Percentiles rank a stretch among this genome's conserved stretches.
phyloP scores from a whole-genome alignment of 2,113 vertebrate genomes.

The Anser cygnoides region DNA sequence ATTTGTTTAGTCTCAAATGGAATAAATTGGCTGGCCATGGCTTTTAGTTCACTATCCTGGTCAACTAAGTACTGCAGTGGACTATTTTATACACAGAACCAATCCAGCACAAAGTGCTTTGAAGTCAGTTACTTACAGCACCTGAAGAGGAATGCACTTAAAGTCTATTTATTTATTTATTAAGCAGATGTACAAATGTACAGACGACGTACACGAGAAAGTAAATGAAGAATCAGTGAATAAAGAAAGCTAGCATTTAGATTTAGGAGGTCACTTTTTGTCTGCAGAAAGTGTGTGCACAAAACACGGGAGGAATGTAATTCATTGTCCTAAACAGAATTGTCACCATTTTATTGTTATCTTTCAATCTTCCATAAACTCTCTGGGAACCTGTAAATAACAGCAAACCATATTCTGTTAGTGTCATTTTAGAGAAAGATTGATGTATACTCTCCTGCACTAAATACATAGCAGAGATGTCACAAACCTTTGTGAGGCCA shows the following conservation, averaged over 20 bases:
- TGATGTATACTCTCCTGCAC: background rate
- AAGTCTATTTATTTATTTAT: slow-evolving; percentile 31
- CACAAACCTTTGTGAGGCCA: background rate
- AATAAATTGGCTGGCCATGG: background rate
- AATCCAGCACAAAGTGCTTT: background rate
- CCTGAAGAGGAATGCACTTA: background rate
- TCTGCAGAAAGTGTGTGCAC: background rate
- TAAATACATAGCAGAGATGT: slow-evolving; percentile 4
- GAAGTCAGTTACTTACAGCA: background rate
- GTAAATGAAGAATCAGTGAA: background rate
- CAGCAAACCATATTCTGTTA: background rate
- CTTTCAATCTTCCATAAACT: slow-evolving; percentile 46
- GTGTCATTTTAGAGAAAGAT: slow-evolving; percentile 15
- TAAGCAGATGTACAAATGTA: background rate
- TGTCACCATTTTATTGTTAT: slow-evolving; percentile 13
- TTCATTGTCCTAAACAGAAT: background rate
- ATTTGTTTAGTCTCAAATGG: background rate
- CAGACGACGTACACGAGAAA: background rate
- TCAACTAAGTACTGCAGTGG: background rate
- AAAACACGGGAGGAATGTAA: background rate
- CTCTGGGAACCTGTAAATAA: slow-evolving; percentile 17
- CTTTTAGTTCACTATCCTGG: background rate
- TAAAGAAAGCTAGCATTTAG: background rate
- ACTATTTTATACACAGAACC: background rate
- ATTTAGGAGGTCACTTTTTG: background rate